A percentile compares a stretch with the other conserved stretches of the same genome.
These are phyloP conservation scores for Theocolax elegans DNA, from an alignment of 1,140 invertebrate species.

Conservation along the genomic window DNA sequence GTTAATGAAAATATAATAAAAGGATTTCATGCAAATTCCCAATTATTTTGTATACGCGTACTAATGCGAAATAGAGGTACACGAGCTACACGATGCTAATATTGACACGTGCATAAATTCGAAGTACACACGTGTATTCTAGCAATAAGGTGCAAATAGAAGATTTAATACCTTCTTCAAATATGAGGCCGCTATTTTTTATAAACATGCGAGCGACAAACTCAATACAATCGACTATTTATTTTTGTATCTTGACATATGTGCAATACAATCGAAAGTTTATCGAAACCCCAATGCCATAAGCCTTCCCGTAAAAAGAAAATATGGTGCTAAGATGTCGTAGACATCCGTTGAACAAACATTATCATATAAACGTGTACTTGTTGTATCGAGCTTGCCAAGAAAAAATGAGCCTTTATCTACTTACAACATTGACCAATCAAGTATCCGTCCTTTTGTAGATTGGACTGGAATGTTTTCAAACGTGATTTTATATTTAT, in stretches of 20 bases:
- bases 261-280: slow-evolving; percentile 41
- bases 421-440: slow-evolving; percentile 41
- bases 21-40: too few species aligned
- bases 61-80: slow-evolving; percentile 37
- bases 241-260: slow-evolving; percentile 39
- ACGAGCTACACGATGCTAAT: slow-evolving; percentile 29
- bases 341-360: slow-evolving; percentile 2
- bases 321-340: slow-evolving; percentile 38
- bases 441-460: slow-evolving; percentile 37
- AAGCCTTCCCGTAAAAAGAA: slow-evolving; percentile 31
- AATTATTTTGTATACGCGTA: too few species aligned
- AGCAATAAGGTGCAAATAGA: slow-evolving; percentile 29
- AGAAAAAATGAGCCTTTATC: slow-evolving; percentile 29
- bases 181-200: slow-evolving; percentile 31
- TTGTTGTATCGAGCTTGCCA: slow-evolving; percentile 37
- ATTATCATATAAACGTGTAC: slow-evolving; percentile 36
- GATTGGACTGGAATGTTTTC: slow-evolving; percentile 41
- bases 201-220: slow-evolving; percentile 20
- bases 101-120: slow-evolving; percentile 16
- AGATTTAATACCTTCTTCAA: slow-evolving; percentile 26
- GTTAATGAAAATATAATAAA: too few species aligned
- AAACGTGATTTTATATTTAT: slow-evolving; percentile 41
- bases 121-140: slow-evolving; percentile 12
- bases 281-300: slow-evolving; percentile 4
- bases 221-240: slow-evolving; percentile 35